These are phyloP conservation scores for Chlamydotis undulata DNA, from an alignment of 2,113 vertebrate species.

Conservation along the genomic window DNA sequence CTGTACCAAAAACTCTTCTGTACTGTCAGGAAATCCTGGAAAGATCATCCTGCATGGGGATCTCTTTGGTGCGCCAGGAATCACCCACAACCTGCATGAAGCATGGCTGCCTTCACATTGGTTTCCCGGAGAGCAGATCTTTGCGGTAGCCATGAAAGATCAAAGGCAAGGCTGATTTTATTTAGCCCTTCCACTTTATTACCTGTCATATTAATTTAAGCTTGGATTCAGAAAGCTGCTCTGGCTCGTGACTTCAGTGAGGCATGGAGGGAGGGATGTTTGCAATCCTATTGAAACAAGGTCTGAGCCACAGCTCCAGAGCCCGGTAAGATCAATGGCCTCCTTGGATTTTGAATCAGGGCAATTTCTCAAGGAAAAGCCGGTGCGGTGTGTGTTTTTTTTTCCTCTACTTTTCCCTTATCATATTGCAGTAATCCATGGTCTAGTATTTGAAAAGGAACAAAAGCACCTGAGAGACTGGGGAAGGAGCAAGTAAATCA, in stretches of 20 bases:
- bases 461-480: background rate
- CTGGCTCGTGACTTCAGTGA: background rate
- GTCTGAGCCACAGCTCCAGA: background rate
- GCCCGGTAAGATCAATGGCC: background rate
- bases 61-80: background rate
- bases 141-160: background rate
- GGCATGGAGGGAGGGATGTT: accelerated
- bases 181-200: background rate
- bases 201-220: background rate
- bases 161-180: background rate
- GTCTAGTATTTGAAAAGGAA: background rate
- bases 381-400: background rate
- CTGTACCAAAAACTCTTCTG: background rate
- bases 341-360: background rate
- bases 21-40: background rate
- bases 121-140: background rate
- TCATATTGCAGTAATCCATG: background rate
- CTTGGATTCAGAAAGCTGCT: background rate
- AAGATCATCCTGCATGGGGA: accelerated
- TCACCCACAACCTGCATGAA: background rate
- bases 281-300: background rate
- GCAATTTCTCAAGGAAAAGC: background rate
- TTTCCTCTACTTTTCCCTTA: background rate
- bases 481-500: background rate
- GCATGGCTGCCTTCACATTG: background rate